Evolutionary conservation across 2,797 vertebrate species (phyloP).

Genomic region (Ctenosaura bakeri): DNA sequence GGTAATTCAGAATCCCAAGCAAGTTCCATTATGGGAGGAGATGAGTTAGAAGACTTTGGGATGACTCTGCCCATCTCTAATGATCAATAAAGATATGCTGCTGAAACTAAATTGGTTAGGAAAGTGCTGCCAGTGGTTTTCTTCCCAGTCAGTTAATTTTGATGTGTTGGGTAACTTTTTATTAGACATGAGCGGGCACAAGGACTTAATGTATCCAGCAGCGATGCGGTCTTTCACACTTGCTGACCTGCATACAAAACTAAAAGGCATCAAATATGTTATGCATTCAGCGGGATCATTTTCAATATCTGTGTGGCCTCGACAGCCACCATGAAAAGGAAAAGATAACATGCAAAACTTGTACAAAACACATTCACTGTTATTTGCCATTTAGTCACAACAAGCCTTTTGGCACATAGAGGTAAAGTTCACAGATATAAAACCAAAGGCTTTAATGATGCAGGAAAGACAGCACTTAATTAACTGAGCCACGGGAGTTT

Average conservation of each 20-base stretch:
- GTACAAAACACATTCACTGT: conserved; percentile 47
- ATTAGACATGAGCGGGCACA: not conserved
- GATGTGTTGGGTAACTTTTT: conserved; percentile 17
- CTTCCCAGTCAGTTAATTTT: conserved; percentile 10
- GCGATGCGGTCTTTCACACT: not conserved
- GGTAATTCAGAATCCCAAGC: not conserved
- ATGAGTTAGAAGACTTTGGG: too few species aligned
- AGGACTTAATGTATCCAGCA: not conserved
- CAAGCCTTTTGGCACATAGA: conserved; percentile 29
- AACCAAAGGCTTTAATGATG: conserved; percentile 32
- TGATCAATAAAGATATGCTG: not conserved
- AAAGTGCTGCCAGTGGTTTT: conserved; percentile 12
- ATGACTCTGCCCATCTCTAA: not conserved
- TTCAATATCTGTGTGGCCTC: not conserved
- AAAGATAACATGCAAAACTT: conserved; percentile 28
- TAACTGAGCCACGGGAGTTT: conserved; percentile 30
- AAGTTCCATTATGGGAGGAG: not conserved
- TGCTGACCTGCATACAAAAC: conserved; percentile 8
- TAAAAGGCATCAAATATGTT: conserved; percentile 11
- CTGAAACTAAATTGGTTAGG: conserved; percentile 17
- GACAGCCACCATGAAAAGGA: conserved; percentile 24
- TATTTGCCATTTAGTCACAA: conserved; percentile 37
- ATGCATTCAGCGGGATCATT: conserved; percentile 21
- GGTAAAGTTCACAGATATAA: conserved; percentile 39
- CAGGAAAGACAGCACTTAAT: conserved; percentile 18